phyloP scores from a whole-genome alignment of 2,113 vertebrate species.

The Pterocles gutturalis region DNA sequence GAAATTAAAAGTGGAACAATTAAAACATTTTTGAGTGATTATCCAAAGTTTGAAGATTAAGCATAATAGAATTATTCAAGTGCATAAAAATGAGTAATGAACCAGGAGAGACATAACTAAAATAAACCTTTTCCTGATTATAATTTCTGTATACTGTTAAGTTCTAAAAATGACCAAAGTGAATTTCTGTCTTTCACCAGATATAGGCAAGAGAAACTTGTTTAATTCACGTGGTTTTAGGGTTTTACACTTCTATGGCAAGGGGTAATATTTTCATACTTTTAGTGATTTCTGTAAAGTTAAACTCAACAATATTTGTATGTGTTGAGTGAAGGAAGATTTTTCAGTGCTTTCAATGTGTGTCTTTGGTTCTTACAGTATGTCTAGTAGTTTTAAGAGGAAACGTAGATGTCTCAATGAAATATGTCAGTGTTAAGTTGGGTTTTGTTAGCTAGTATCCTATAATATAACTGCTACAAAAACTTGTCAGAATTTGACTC shows the following conservation, averaged over 20 bases:
- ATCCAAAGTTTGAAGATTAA: neutral
- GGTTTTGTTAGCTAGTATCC: neutral
- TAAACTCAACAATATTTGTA: neutral
- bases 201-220: neutral
- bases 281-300: neutral
- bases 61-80: neutral
- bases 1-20: neutral
- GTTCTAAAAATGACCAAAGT: neutral
- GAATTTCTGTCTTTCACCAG: neutral
- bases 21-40: neutral
- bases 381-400: neutral
- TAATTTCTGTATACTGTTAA: neutral
- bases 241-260: neutral
- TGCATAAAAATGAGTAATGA: neutral
- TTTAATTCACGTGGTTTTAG: neutral
- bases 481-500: neutral
- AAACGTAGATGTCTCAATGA: neutral
- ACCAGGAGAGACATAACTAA: neutral
- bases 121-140: neutral
- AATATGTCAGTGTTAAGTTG: neutral
- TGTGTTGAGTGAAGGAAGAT: neutral
- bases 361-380: neutral
- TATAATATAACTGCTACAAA: neutral
- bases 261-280: neutral
- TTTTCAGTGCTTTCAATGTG: neutral